These are phyloP conservation scores for Neofelis nebulosa DNA, from an alignment of 2,113 vertebrate species.

Conservation along the genomic window DNA sequence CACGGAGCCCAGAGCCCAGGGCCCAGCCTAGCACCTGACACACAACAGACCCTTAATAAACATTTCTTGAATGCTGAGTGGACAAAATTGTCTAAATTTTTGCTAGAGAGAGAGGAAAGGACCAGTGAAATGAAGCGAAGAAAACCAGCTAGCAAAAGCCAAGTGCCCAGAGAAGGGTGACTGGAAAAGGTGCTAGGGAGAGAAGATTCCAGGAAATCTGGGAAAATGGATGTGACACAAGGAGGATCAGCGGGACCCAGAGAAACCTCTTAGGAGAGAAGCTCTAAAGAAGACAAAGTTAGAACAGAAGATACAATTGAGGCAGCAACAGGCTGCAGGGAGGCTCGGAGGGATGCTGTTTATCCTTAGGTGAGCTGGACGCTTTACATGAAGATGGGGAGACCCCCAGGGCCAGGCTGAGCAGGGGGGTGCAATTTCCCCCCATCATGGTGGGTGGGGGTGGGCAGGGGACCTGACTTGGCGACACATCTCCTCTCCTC, in stretches of 20 bases:
- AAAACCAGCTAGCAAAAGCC: not conserved
- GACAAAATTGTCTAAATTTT: not conserved
- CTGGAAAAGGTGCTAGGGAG: not conserved
- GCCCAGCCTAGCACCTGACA: not conserved
- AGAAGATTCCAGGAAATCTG: not conserved
- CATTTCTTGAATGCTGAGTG: not conserved
- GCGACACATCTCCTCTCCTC: not conserved
- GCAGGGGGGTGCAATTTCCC: not conserved
- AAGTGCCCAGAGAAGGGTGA: not conserved
- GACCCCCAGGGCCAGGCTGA: not conserved
- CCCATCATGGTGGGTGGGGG: accelerated
- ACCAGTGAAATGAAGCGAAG: not conserved
- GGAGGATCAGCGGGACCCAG: not conserved
- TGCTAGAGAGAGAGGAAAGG: not conserved
- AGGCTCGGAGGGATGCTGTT: not conserved
- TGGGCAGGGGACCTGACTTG: not conserved
- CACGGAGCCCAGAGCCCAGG: not conserved
- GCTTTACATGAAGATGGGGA: not conserved
- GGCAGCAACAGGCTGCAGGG: not conserved
- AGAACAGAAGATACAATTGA: not conserved
- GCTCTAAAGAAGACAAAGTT: not conserved
- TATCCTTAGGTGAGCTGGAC: not conserved
- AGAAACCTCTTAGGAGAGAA: not conserved
- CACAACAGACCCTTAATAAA: not conserved
- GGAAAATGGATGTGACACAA: not conserved